phyloP scores from a whole-genome alignment of 1,140 invertebrate species.

The Chelonus insularis region DNA sequence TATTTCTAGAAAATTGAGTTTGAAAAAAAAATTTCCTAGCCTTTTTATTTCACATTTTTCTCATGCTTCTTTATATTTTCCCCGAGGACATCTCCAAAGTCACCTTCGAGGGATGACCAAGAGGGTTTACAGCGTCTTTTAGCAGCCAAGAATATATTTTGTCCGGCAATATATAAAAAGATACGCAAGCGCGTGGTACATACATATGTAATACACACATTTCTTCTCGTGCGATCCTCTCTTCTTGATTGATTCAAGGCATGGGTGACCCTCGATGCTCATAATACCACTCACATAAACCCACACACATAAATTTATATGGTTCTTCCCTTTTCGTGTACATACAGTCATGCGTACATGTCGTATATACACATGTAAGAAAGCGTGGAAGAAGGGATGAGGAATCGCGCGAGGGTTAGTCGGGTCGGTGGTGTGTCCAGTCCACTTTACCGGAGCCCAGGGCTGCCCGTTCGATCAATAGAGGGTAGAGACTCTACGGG shows the following conservation, averaged over 20 bases:
- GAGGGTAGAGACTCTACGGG: constrained; percentile 48
- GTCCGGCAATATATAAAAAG: not conserved
- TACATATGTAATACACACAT: not conserved
- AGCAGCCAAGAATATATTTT: constrained; percentile 32
- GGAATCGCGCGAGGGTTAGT: constrained; percentile 30
- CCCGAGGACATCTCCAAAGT: too few species aligned
- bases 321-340: not conserved
- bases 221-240: not conserved
- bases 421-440: constrained; percentile 44
- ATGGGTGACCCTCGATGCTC: constrained; percentile 22
- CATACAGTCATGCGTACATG: not conserved
- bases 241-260: constrained; percentile 31
- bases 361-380: constrained; percentile 7
- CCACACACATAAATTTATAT: constrained; percentile 3
- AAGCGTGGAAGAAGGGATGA: constrained; percentile 22
- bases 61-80: too few species aligned
- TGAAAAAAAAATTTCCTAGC: too few species aligned
- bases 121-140: constrained; percentile 43
- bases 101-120: constrained; percentile 36
- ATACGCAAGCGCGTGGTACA: constrained; percentile 15
- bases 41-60: too few species aligned
- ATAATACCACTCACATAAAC: not conserved
- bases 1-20: too few species aligned
- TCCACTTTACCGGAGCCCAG: constrained; percentile 50
- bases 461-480: constrained; percentile 49